A percentile compares a stretch with the other conserved stretches of the same genome.
Conservation (phyloP, 2,888 invertebrate genomes). For the Disparrhopalites patrizii region DNA sequence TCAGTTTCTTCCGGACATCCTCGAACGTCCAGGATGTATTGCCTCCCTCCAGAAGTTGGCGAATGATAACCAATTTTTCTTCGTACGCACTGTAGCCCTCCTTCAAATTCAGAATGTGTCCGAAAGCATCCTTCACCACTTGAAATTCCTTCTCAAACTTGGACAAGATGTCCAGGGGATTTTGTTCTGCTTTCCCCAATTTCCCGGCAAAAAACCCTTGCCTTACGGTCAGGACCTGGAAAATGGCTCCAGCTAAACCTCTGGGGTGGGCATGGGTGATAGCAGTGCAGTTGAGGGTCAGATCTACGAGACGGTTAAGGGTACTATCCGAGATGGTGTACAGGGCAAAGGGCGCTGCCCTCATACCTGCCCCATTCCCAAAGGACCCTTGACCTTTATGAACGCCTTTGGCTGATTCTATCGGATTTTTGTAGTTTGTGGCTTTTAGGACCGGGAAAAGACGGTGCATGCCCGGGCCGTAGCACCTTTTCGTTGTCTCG, state of each 20-base stretch:
- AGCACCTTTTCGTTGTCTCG: not conserved
- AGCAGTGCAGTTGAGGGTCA: constrained; percentile 53
- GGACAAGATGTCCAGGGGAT: not conserved
- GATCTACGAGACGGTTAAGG: not conserved
- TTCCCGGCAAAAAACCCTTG: constrained; percentile 45
- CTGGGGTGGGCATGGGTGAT: constrained; percentile 60
- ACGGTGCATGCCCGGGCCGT: constrained; percentile 48
- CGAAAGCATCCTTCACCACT: not conserved
- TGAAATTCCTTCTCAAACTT: not conserved
- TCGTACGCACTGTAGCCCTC: not conserved
- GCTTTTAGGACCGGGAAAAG: constrained; percentile 58
- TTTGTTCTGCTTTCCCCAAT: not conserved
- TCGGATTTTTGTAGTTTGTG: not conserved
- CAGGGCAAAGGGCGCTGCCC: constrained; percentile 64
- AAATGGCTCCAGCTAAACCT: constrained; percentile 50
- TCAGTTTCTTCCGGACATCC: constrained; percentile 49
- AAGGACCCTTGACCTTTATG: constrained; percentile 66
- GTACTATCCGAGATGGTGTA: constrained; percentile 53
- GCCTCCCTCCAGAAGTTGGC: not conserved
- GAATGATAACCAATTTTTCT: not conserved
- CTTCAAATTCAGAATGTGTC: not conserved
- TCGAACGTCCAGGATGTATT: not conserved
- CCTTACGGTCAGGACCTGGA: constrained; percentile 50
- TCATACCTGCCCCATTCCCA: constrained; percentile 71
- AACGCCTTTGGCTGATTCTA: constrained; percentile 53